Conservation (phyloP, 2,797 vertebrate genomes). For the Manis javanica region DNA sequence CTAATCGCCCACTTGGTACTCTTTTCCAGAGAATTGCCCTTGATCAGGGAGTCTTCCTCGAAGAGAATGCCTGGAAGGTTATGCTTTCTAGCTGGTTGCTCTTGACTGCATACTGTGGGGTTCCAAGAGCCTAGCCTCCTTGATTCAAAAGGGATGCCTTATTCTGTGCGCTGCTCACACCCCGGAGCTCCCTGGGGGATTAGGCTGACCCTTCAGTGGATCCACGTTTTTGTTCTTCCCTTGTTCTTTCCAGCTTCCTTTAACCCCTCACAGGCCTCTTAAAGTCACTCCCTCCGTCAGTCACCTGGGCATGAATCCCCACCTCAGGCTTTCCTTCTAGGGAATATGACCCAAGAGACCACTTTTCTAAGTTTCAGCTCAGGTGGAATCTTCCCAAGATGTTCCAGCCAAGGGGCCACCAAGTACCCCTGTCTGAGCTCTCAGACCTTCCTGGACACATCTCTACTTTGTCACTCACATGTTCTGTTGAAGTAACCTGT, state of each 20-base stretch:
- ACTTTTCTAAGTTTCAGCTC: background rate
- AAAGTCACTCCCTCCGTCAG: background rate
- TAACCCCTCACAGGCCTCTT: background rate
- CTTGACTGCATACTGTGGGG: background rate
- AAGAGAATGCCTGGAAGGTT: background rate
- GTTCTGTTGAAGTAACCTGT: background rate
- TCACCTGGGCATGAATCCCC: background rate
- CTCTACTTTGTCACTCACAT: background rate
- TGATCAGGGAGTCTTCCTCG: background rate
- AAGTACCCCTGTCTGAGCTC: background rate
- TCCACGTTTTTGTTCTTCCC: background rate
- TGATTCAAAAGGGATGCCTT: background rate
- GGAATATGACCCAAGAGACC: background rate
- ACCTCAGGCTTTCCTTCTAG: background rate
- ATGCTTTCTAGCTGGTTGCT: background rate
- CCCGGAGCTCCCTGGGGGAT: background rate
- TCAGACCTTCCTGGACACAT: background rate
- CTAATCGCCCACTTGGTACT: rapidly evolving
- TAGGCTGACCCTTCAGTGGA: background rate
- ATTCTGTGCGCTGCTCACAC: background rate
- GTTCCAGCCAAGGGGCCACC: background rate
- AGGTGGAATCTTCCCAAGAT: background rate
- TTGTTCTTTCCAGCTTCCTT: background rate
- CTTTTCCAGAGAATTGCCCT: no score
- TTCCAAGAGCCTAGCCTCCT: background rate